Conservation (phyloP, 2,888 invertebrate genomes). For the Machimus rusticus region DNA sequence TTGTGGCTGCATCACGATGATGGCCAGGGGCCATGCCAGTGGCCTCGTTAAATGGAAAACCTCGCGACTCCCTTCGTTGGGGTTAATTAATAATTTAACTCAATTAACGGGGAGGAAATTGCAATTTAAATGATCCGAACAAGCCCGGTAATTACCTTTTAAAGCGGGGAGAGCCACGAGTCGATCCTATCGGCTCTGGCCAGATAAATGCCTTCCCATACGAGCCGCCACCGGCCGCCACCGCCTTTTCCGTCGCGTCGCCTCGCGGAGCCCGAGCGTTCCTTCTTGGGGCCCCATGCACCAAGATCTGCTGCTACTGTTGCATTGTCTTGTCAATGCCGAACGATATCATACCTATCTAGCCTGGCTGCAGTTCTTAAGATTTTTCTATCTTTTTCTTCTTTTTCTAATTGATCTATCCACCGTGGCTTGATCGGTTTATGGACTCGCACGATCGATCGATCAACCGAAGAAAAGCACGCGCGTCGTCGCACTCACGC, state of each 20-base stretch:
- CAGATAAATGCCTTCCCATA: neutral
- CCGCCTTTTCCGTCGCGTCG: neutral
- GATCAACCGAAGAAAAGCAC: neutral
- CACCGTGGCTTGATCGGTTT: neutral
- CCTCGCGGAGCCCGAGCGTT: neutral
- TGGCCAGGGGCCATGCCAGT: slow-evolving; percentile 17
- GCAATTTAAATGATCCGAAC: slow-evolving; percentile 17
- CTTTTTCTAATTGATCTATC: slow-evolving; percentile 18
- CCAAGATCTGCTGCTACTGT: neutral
- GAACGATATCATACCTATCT: slow-evolving; percentile 12
- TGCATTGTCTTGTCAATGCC: slow-evolving; percentile 26
- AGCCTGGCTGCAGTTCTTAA: neutral
- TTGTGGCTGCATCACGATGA: neutral
- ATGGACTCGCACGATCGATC: neutral
- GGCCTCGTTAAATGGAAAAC: slow-evolving; percentile 14
- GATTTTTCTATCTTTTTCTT: neutral
- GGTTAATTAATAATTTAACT: slow-evolving; percentile 30
- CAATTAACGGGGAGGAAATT: slow-evolving; percentile 17
- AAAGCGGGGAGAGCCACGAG: slow-evolving; percentile 9
- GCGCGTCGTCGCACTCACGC: neutral
- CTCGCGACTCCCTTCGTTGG: neutral
- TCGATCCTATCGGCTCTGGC: slow-evolving; percentile 9
- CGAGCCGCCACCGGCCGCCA: neutral
- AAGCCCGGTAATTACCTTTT: slow-evolving; percentile 14
- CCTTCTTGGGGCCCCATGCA: neutral